phyloP scores from a whole-genome alignment of 2,113 vertebrate species.

The Poeciliopsis occidentalis region DNA sequence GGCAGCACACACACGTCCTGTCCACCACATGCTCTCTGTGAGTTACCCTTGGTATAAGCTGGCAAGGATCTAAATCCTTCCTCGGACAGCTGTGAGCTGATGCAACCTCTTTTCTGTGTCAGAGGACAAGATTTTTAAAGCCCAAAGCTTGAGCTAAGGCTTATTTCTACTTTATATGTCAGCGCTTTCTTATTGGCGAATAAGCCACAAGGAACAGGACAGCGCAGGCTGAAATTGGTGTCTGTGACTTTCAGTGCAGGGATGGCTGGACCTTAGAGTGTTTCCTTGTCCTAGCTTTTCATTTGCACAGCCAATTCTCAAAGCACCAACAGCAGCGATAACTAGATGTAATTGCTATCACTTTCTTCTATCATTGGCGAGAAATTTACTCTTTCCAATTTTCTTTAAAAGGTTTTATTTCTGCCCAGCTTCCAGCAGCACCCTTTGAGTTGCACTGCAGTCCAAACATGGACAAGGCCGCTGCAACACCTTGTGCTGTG shows the following conservation, averaged over 20 bases:
- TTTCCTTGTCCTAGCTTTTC: background rate
- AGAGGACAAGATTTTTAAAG: constrained; percentile 17
- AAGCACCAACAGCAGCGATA: background rate
- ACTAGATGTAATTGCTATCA: too few species aligned
- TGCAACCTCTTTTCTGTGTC: constrained; percentile 11
- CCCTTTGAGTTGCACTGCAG: too few species aligned
- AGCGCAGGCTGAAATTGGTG: constrained; percentile 1
- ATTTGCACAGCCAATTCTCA: background rate
- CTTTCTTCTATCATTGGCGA: too few species aligned
- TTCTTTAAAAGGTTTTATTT: background rate
- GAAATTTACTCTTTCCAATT: too few species aligned
- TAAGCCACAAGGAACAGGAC: background rate
- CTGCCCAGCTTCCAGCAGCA: too few species aligned
- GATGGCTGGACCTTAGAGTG: too few species aligned
- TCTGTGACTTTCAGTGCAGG: too few species aligned
- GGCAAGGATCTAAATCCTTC: constrained; percentile 22
- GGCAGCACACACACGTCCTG: constrained; percentile 9
- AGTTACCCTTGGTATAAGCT: constrained; percentile 14
- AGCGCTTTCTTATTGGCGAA: constrained; percentile 25
- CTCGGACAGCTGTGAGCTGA: constrained; percentile 34
- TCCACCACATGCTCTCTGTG: constrained; percentile 28
- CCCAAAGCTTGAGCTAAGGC: constrained; percentile 7
- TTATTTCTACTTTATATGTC: constrained; percentile 26
- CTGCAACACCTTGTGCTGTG: background rate
- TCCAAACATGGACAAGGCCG: too few species aligned